phyloP scores from a whole-genome alignment of 2,797 vertebrate species.

The Esox masquinongy region DNA sequence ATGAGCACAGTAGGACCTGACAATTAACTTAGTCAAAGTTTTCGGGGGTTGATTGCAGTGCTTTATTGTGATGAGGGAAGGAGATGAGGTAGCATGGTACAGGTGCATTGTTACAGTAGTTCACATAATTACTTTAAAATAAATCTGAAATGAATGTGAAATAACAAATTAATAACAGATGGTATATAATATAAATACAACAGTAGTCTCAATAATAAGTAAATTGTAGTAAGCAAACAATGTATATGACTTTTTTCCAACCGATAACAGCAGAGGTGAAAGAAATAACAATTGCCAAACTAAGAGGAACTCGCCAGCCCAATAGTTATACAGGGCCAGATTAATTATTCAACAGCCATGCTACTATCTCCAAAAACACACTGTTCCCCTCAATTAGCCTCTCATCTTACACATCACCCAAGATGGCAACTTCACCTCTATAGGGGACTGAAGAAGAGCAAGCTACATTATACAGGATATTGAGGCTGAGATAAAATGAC shows the following conservation, averaged over 20 bases:
- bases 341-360: slow-evolving; percentile 74
- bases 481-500: not conserved
- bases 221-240: not conserved
- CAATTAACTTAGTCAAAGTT: not conserved
- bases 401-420: slow-evolving; percentile 56
- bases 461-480: slow-evolving; percentile 20
- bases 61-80: not conserved
- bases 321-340: slow-evolving; percentile 20
- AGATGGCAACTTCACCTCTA: slow-evolving; percentile 24
- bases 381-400: slow-evolving; percentile 58
- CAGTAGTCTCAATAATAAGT: not conserved
- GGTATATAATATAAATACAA: not conserved
- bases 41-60: not conserved
- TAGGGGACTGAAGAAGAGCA: slow-evolving; percentile 9
- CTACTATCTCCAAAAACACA: slow-evolving; percentile 54
- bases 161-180: not conserved
- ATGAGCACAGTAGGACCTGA: not conserved
- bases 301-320: slow-evolving; percentile 40
- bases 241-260: not conserved
- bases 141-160: not conserved
- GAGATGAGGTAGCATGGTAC: not conserved
- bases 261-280: not conserved
- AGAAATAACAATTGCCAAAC: slow-evolving; percentile 21
- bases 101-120: not conserved
- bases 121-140: not conserved